phyloP scores from a whole-genome alignment of 1,140 invertebrate species.

The Scaptodrosophila lebanonensis region DNA sequence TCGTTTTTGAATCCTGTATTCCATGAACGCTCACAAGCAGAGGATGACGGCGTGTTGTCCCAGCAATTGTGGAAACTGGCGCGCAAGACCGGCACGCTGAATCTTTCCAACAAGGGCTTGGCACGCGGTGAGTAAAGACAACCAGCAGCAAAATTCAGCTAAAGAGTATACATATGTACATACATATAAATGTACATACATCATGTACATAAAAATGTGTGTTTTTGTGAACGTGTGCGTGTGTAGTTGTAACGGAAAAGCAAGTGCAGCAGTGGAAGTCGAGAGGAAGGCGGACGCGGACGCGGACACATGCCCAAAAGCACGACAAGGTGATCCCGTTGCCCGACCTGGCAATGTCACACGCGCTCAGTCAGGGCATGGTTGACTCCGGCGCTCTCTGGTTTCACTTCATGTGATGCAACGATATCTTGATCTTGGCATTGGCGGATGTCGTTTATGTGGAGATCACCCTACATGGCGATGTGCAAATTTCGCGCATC shows the following conservation, averaged over 20 bases:
- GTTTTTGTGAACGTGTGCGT: too few species aligned
- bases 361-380: constrained; percentile 1
- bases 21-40: constrained; percentile 82
- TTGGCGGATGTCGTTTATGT: constrained; percentile 11
- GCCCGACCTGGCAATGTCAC: background rate
- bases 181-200: background rate
- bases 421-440: constrained; percentile 38
- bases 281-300: too few species aligned
- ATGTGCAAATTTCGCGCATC: constrained; percentile 47
- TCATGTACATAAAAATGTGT: too few species aligned
- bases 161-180: background rate
- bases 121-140: constrained; percentile 81
- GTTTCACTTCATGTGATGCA: constrained; percentile 52
- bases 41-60: constrained; percentile 83
- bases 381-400: constrained; percentile 56
- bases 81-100: constrained; percentile 86
- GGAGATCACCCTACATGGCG: constrained; percentile 32
- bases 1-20: constrained; percentile 81
- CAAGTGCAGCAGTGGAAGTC: constrained; percentile 37
- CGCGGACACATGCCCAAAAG: too few species aligned
- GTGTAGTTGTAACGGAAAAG: constrained; percentile 32
- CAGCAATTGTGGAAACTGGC: constrained; percentile 86
- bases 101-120: constrained; percentile 86
- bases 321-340: background rate
- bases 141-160: background rate